Evolutionary conservation across 2,113 vertebrate species (phyloP), one percentile per base, ranked within the genome.

Genomic region (Bos indicus): DNA sequence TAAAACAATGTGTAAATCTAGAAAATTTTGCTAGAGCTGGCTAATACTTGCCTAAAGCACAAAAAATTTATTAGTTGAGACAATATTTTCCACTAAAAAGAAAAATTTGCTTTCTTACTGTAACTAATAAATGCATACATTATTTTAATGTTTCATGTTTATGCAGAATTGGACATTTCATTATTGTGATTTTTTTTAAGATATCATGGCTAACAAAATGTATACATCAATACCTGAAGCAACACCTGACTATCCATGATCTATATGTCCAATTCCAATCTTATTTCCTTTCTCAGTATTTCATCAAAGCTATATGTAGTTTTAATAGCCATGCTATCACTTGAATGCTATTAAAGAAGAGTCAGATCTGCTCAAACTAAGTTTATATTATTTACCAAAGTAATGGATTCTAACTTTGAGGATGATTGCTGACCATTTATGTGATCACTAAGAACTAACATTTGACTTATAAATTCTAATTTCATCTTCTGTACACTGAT

Each of bases 401-500:
- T 54, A 30, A 83, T 25, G 71, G 19, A 83, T 77, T 90, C 74
- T 95, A 46, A 85, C 86, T 95, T 83, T 94, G 43, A 89, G 62
- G 64, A 71, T 93, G 26, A 88, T 14, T 96, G 48, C 23, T 83
- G 19, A 91, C 78, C 30, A 82, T n/a, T 90, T 89, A 89, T 46
- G 43, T 86, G 48, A 95, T 86, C 51, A 89, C 83, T 93, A 82
- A 92, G 91, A 93, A 94, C 46, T 88, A 92, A 88, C 56, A 95
- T 83, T 95, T 98, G 98, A 98, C 80, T 94, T 97, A 97, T 99
- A 99, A 97, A 99, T 96, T 54, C 82, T 98, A 86, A 99, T 98
- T 98, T 99, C 99, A 90, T 99, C 98, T 96, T 99, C 96, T 87
- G 98, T 98, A 90, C 98, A 99, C 17, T 97, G 95, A 94, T 99